These are phyloP conservation scores for Prosapia bicincta DNA, from an alignment of 2,888 invertebrate genomes.

Conservation along the genomic window DNA sequence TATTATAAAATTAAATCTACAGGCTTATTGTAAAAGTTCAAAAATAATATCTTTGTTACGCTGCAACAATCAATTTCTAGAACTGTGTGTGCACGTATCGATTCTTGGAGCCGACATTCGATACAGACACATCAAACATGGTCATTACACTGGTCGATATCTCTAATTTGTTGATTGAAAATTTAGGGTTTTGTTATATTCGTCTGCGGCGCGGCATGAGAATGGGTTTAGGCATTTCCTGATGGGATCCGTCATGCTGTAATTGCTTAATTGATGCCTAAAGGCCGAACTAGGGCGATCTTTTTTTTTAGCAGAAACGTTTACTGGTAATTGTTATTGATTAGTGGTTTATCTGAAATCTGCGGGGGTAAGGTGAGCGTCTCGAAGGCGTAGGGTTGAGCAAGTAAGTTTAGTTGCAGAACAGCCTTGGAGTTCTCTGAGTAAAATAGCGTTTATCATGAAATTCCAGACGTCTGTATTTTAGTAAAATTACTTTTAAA, in stretches of 20 bases:
- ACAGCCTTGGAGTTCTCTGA: too few species aligned
- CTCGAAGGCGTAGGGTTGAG: too few species aligned
- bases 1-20: too few species aligned
- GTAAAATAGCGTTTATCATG: too few species aligned
- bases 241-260: not conserved
- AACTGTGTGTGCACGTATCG: not conserved
- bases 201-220: not conserved
- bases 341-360: not conserved
- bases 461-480: too few species aligned
- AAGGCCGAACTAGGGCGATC: not conserved
- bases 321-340: not conserved
- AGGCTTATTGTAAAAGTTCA: too few species aligned
- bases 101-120: not conserved
- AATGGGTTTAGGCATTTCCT: not conserved
- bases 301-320: not conserved
- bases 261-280: not conserved
- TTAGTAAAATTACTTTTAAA: too few species aligned
- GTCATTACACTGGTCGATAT: not conserved
- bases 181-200: not conserved
- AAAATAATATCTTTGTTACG: too few species aligned
- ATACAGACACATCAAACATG: not conserved
- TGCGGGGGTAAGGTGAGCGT: not conserved
- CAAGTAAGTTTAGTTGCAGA: too few species aligned
- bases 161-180: conserved; percentile 2
- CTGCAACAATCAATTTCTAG: too few species aligned